Evolutionary conservation across 1,140 invertebrate genomes (phyloP), one percentile per base, ranked within the genome.

Genomic region (Mycetomoellerius zeteki): DNA sequence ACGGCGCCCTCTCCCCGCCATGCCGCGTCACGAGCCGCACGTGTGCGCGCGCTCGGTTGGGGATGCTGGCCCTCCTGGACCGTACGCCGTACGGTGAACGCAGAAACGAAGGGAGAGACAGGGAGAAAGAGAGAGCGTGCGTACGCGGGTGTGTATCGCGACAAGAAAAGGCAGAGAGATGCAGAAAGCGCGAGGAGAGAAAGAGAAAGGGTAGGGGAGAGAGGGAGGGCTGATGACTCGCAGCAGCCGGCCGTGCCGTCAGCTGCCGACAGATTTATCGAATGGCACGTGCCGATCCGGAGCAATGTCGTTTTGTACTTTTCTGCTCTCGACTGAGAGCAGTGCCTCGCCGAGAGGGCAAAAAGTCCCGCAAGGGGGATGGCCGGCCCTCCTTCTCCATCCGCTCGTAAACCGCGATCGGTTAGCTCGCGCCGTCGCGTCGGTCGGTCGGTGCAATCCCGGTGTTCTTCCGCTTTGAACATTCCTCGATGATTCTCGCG

Each of bases 221-320:
- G 37, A 78, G 94, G 94, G 19, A 95, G 90, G 72, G 80, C 69
- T 77, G 64, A 86, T 50, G 72, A 56, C 64, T 85, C 81, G 50
- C 56, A 75, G 89, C 92, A 92, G 93, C 93, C 94, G 93, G 94
- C 94, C 94, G 93, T 92, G 92, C 88, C 93, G 93, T 94, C 95
- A 95, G 94, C 95, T 95, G 95, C 94, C 93, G 95, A 95, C 94
- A 95, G 95, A 95, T 95, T 95, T 95, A 95, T 95, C 94, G 95
- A 94, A 92, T 93, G 95, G 95, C 95, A 95, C 94, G 95, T 95
- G 95, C 94, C 95, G 94, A 95, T 95, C 92, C 91, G 89, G 90
- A 92, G 91, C 91, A 89, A 93, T 92, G 92, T 93, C 92, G 91
- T 93, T 94, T 92, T 91, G 88, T 93, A 92, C 91, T 91, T 93